These are phyloP conservation scores for Chrysolina oricalcia DNA, from an alignment of 2,888 invertebrate species.

Conservation along the genomic window DNA sequence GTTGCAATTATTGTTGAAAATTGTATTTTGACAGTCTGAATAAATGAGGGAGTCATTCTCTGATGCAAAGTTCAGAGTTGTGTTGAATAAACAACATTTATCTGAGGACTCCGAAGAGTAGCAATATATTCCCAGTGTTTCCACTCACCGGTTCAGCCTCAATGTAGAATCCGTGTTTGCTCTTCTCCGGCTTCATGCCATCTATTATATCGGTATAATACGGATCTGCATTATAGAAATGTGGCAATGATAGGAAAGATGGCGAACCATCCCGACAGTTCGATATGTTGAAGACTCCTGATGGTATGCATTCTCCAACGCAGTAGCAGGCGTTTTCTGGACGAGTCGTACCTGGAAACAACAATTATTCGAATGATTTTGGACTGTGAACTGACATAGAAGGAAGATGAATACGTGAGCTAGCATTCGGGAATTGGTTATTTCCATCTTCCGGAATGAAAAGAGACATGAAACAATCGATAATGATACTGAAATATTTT, in stretches of 20 bases:
- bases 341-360: constrained; percentile 74
- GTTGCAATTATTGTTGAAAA: too few relatives aligned
- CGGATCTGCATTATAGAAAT: constrained; percentile 84
- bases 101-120: too few relatives aligned
- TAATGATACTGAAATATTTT: too few relatives aligned
- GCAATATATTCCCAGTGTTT: not conserved
- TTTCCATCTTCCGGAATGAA: too few relatives aligned
- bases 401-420: not conserved
- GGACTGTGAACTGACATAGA: not conserved
- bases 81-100: too few relatives aligned
- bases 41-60: too few relatives aligned
- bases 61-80: too few relatives aligned
- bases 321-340: constrained; percentile 82
- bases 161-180: constrained; percentile 83
- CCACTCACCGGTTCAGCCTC: constrained; percentile 80
- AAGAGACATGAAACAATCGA: too few relatives aligned
- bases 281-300: constrained; percentile 84
- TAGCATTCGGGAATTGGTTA: too few relatives aligned
- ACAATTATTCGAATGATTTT: not conserved
- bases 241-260: constrained; percentile 86
- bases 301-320: constrained; percentile 82
- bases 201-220: constrained; percentile 76
- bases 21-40: too few relatives aligned
- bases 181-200: constrained; percentile 80
- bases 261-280: constrained; percentile 86